Evolutionary conservation across 2,888 invertebrate species (phyloP).

Genomic region (Monopis laevigella): DNA sequence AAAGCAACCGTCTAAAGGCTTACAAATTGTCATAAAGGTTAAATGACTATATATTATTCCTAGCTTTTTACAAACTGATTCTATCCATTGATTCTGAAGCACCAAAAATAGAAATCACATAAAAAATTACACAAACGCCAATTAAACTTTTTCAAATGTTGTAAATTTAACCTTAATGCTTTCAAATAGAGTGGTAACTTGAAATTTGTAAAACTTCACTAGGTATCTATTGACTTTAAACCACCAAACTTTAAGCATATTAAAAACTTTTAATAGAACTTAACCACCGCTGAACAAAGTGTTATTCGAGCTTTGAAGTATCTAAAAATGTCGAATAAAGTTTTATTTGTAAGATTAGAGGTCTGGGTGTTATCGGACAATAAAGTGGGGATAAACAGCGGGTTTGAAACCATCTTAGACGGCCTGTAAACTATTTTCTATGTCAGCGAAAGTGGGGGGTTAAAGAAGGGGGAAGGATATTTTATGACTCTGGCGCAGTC

Average conservation of each 20-base stretch:
- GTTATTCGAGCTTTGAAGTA: conserved; percentile 47
- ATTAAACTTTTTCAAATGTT: no score
- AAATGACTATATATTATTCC: no score
- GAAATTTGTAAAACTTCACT: no score
- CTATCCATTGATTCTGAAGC: no score
- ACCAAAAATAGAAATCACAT: no score
- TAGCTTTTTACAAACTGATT: no score
- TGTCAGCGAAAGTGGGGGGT: conserved; percentile 58
- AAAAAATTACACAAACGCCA: no score
- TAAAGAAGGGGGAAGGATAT: conserved; percentile 29
- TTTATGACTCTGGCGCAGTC: conserved; percentile 21
- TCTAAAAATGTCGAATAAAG: conserved; percentile 56
- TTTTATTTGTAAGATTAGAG: conserved; percentile 60
- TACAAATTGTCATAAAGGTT: conserved; percentile 26
- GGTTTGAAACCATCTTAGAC: conserved; percentile 26
- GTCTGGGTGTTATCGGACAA: conserved; percentile 35
- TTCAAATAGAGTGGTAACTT: no score
- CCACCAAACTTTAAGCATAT: conserved; percentile 25
- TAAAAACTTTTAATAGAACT: conserved; percentile 50
- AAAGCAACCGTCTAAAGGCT: conserved; percentile 14
- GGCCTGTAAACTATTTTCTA: conserved; percentile 60
- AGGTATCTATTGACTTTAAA: no score
- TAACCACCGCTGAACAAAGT: conserved; percentile 43
- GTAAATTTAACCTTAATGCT: no score
- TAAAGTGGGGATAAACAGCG: conserved; percentile 49